These are phyloP conservation scores for Morpho achilles DNA, from an alignment of 2,888 invertebrate genomes.

Conservation along the genomic window DNA sequence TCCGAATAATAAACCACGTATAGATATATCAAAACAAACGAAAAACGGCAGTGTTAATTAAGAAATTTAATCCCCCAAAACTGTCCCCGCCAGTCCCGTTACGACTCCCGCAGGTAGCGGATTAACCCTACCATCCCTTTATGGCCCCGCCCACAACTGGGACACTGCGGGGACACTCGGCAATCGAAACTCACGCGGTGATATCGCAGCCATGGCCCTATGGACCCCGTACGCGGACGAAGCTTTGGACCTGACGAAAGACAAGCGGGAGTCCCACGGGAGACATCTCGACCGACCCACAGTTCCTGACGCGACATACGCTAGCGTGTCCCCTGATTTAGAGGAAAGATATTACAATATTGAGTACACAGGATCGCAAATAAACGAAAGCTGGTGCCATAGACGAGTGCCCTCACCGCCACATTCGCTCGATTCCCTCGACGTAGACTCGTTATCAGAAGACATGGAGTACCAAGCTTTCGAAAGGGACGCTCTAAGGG, in stretches of 20 bases:
- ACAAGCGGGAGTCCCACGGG: slow-evolving; percentile 38
- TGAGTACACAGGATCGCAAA: slow-evolving; percentile 34
- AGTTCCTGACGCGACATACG: slow-evolving; percentile 28
- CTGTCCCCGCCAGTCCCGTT: slow-evolving; percentile 30
- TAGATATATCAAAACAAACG: slow-evolving; percentile 2
- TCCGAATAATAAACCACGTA: neutral
- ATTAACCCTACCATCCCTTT: slow-evolving; percentile 20
- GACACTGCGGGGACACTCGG: slow-evolving; percentile 19
- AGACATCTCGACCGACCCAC: slow-evolving; percentile 27
- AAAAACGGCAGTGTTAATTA: slow-evolving; percentile 18
- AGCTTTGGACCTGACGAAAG: slow-evolving; percentile 51
- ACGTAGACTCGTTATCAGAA: slow-evolving; percentile 49
- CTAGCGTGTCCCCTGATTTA: slow-evolving; percentile 30
- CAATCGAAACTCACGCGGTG: slow-evolving; percentile 17
- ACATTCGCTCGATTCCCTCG: slow-evolving; percentile 49
- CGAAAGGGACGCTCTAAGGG: slow-evolving; percentile 83
- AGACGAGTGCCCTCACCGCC: slow-evolving; percentile 60
- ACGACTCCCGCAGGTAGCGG: slow-evolving; percentile 31
- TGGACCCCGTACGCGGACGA: slow-evolving; percentile 65
- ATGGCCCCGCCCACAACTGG: slow-evolving; percentile 27
- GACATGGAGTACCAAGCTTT: slow-evolving; percentile 85
- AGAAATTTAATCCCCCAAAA: slow-evolving; percentile 18
- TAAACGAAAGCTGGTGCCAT: slow-evolving; percentile 31
- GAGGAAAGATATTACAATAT: slow-evolving; percentile 19
- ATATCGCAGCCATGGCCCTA: slow-evolving; percentile 45